phyloP scores from a whole-genome alignment of 2,113 vertebrate genomes.

The Dipodomys merriami region DNA sequence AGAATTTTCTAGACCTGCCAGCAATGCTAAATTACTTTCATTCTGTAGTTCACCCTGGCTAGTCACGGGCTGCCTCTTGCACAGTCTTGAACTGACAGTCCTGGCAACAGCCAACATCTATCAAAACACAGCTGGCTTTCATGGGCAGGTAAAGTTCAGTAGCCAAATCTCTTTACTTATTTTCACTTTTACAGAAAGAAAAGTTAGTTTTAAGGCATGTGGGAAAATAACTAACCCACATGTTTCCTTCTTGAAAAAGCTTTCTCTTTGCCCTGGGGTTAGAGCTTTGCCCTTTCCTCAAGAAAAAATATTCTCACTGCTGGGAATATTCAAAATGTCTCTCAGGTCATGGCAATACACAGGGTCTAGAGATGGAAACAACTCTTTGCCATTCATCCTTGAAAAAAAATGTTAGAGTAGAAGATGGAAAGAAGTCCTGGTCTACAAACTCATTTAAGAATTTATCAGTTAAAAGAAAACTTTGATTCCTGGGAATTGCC shows the following conservation, averaged over 20 bases:
- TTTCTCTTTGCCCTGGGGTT: conserved; percentile 57
- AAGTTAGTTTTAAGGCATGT: conserved; percentile 55
- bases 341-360: conserved; percentile 32
- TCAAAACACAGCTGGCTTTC: conserved; percentile 51
- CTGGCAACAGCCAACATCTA: conserved; percentile 27
- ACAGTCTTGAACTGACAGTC: not conserved
- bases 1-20: conserved; percentile 19
- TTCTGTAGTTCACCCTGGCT: not conserved
- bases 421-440: conserved; percentile 15
- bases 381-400: conserved; percentile 40
- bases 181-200: conserved; percentile 58
- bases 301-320: conserved; percentile 48
- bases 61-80: not conserved
- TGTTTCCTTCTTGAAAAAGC: conserved; percentile 40
- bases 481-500: conserved; percentile 36
- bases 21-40: conserved; percentile 19
- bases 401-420: conserved; percentile 41
- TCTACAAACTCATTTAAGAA: conserved; percentile 58
- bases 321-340: conserved; percentile 42
- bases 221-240: conserved; percentile 47
- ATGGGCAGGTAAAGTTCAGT: conserved; percentile 44
- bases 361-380: not conserved
- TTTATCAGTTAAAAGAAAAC: conserved; percentile 69
- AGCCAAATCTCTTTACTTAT: conserved; percentile 47
- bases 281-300: conserved; percentile 58